A percentile compares a stretch with the other conserved stretches of the same genome.
Evolutionary conservation across 2,797 vertebrate species (phyloP).

Genomic region (Semotilus atromaculatus): DNA sequence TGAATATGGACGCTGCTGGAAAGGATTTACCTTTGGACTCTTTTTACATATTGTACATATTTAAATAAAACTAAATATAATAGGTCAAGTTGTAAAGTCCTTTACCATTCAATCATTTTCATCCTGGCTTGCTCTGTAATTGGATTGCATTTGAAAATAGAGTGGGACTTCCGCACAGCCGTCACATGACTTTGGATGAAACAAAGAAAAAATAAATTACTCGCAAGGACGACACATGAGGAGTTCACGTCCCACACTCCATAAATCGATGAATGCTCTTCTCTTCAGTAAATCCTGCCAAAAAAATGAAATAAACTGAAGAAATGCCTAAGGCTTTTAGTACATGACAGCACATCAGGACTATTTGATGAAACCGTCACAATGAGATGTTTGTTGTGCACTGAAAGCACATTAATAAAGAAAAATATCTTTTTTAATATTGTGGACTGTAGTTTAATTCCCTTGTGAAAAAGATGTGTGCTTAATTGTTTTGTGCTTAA

Average conservation of each 20-base stretch:
- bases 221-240: background rate
- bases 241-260: background rate
- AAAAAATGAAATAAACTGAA: background rate
- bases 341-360: background rate
- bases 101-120: background rate
- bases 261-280: constrained; percentile 7
- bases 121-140: background rate
- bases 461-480: background rate
- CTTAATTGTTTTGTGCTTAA: background rate
- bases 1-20: background rate
- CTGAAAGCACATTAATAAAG: background rate
- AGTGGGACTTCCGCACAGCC: background rate
- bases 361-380: background rate
- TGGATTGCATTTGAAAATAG: constrained; percentile 9
- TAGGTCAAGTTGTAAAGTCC: background rate
- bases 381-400: background rate
- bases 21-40: background rate
- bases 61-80: background rate
- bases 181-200: background rate
- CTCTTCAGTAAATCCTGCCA: background rate
- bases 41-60: background rate
- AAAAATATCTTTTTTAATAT: background rate
- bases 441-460: background rate
- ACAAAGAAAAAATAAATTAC: background rate
- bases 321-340: background rate